Percentiles rank a stretch among this genome's conserved stretches.
Evolutionary conservation across 2,888 invertebrate species (phyloP).

Genomic region (Philereme transversata): DNA sequence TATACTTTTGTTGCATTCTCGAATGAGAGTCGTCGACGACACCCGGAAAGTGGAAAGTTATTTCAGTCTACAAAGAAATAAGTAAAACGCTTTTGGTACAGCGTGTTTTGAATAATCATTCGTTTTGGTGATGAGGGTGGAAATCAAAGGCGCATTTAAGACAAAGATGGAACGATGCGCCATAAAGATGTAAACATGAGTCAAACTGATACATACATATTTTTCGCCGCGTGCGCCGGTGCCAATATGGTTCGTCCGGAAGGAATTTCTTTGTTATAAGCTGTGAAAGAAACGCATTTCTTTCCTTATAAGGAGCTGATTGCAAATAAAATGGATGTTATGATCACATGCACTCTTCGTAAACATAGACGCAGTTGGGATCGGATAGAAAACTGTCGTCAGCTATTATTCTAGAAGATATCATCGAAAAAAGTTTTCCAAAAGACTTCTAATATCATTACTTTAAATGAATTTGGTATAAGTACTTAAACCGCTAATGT

Average conservation of each 20-base stretch:
- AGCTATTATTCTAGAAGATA: too few relatives aligned
- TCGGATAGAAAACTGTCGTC: too few relatives aligned
- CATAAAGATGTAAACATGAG: conserved; percentile 19
- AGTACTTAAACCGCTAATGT: too few relatives aligned
- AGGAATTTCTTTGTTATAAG: conserved; percentile 22
- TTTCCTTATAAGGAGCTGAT: conserved; percentile 6
- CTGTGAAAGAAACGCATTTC: not conserved
- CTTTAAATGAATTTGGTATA: too few relatives aligned
- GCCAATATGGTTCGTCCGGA: conserved; percentile 6
- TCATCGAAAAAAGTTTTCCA: too few relatives aligned
- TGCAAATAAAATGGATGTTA: not conserved
- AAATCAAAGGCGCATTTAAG: conserved; percentile 22
- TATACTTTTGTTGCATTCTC: conserved; percentile 11
- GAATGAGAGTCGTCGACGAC: not conserved
- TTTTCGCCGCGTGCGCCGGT: conserved; percentile 9
- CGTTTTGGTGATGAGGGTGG: conserved; percentile 15
- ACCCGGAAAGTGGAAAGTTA: conserved; percentile 5
- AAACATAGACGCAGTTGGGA: too few relatives aligned
- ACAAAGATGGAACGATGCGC: conserved; percentile 21
- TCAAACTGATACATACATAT: conserved; percentile 19
- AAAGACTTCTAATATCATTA: too few relatives aligned
- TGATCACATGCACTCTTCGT: too few relatives aligned
- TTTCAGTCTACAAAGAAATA: conserved; percentile 22
- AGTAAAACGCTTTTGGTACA: not conserved
- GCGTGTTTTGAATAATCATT: conserved; percentile 12